Conservation (phyloP, 2,888 invertebrate species). For the Hemithea aestivaria region DNA sequence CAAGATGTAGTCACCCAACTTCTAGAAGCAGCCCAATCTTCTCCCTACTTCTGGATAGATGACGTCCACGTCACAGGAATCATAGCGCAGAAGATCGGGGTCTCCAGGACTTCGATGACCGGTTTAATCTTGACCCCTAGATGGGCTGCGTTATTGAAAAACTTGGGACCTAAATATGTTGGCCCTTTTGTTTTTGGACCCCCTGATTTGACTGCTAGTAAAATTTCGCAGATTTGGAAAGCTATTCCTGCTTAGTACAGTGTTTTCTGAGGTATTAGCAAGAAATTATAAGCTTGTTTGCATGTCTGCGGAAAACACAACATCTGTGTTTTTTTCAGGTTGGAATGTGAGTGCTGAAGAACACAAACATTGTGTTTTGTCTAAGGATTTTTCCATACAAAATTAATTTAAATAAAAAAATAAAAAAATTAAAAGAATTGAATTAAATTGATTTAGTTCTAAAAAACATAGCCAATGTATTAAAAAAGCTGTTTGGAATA, state of each 20-base stretch:
- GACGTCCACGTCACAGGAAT: conserved; percentile 89
- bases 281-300: no score
- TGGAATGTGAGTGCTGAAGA: no score
- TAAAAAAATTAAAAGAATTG: no score
- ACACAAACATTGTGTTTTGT: no score
- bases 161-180: conserved; percentile 36
- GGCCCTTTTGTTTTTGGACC: conserved; percentile 77
- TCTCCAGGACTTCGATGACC: conserved; percentile 75
- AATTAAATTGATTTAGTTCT: no score
- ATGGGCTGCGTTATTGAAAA: conserved; percentile 40
- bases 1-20: conserved; percentile 79
- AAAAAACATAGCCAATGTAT: no score
- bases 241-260: conserved; percentile 35
- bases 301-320: no score
- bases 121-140: conserved; percentile 53
- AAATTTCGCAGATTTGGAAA: conserved; percentile 74
- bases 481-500: no score
- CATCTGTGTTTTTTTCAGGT: no score
- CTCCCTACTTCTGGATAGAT: conserved; percentile 90
- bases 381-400: no score
- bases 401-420: no score
- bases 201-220: conserved; percentile 64
- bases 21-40: conserved; percentile 78
- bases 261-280: no score
- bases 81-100: conserved; percentile 75